These are phyloP conservation scores for Penaeus vannamei DNA, from an alignment of 1,140 invertebrate species.

Conservation along the genomic window DNA sequence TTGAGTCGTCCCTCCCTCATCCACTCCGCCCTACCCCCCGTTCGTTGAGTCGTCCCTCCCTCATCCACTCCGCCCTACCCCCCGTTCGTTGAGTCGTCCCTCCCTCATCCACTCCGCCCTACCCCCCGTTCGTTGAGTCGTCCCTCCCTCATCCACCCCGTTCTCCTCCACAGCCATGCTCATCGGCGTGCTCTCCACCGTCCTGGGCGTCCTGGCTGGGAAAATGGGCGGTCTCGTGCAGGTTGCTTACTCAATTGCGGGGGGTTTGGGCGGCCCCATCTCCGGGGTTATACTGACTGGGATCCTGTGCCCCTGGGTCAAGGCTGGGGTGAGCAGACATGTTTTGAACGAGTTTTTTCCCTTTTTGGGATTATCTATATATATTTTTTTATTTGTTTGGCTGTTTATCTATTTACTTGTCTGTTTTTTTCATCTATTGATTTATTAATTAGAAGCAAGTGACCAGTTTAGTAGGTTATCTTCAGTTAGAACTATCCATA, in stretches of 20 bases:
- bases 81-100: too few relatives aligned
- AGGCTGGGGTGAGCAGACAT: conserved; percentile 10
- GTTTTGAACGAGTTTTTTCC: too few relatives aligned
- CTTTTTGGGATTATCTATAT: too few relatives aligned
- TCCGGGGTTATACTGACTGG: conserved; percentile 29
- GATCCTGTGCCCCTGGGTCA: conserved; percentile 47
- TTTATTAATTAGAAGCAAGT: too few relatives aligned
- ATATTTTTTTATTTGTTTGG: not conserved
- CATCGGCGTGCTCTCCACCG: not conserved
- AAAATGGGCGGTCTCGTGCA: conserved; percentile 36
- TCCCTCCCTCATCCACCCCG: not conserved
- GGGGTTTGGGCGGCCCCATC: conserved; percentile 28
- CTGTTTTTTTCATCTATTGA: too few relatives aligned
- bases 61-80: not conserved
- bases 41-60: too few relatives aligned
- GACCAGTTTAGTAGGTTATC: too few relatives aligned
- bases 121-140: too few relatives aligned
- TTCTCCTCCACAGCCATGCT: not conserved
- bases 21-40: not conserved
- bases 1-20: not conserved
- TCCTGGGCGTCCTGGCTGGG: conserved; percentile 43
- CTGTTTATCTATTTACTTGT: too few relatives aligned
- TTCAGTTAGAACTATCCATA: too few relatives aligned
- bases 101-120: not conserved
- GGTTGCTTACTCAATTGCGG: conserved; percentile 18